phyloP scores from a whole-genome alignment of 2,888 invertebrate species.

The Bellardia bayeri region DNA sequence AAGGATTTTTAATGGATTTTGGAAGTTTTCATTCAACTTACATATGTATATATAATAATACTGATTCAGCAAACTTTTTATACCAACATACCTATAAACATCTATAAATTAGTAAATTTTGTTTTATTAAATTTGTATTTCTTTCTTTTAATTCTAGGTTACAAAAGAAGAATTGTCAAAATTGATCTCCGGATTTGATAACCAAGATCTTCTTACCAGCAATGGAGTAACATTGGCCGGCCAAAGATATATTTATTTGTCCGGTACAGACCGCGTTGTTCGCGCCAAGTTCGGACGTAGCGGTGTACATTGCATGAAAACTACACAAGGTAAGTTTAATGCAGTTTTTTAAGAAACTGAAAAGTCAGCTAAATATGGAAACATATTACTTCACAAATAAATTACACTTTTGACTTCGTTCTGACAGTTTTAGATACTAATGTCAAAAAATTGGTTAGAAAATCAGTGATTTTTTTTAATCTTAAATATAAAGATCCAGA shows the following conservation, averaged over 20 bases:
- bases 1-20: too few relatives aligned
- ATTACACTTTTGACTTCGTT: too few relatives aligned
- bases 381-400: too few relatives aligned
- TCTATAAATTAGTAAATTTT: background rate
- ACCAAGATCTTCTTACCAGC: slow-evolving; percentile 94
- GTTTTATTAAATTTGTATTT: background rate
- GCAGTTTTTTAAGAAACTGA: background rate
- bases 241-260: slow-evolving; percentile 97
- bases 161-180: slow-evolving; percentile 96
- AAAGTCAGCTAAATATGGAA: background rate
- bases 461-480: too few relatives aligned
- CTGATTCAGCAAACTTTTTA: too few relatives aligned
- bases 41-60: too few relatives aligned
- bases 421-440: too few relatives aligned
- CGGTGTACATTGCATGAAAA: slow-evolving; percentile 98
- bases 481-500: too few relatives aligned
- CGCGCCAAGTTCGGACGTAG: slow-evolving; percentile 97
- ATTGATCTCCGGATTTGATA: slow-evolving; percentile 95
- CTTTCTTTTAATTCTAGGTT: slow-evolving; percentile 86
- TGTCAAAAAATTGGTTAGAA: too few relatives aligned
- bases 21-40: too few relatives aligned
- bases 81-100: too few relatives aligned
- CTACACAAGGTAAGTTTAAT: slow-evolving; percentile 92
- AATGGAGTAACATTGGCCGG: slow-evolving; percentile 96
- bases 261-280: slow-evolving; percentile 96